Conservation (phyloP, 2,797 vertebrate species). For the Carduelis carduelis region DNA sequence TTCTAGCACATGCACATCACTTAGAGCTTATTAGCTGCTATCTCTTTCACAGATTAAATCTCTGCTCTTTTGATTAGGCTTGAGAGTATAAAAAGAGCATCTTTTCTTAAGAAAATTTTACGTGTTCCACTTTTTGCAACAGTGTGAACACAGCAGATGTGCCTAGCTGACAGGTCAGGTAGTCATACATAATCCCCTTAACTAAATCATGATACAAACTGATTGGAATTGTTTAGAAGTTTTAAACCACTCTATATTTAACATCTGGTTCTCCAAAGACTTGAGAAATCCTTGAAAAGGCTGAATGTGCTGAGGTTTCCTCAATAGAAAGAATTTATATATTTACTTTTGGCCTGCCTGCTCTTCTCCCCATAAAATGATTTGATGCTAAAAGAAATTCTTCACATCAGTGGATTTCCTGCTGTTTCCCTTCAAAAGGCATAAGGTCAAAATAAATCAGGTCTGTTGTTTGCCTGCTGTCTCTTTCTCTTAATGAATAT, state of each 20-base stretch:
- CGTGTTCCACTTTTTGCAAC: neutral
- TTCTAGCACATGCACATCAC: neutral
- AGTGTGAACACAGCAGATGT: neutral
- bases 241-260: neutral
- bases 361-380: neutral
- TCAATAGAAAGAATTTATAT: neutral
- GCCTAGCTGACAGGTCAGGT: neutral
- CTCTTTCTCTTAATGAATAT: neutral
- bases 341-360: neutral
- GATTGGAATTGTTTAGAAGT: neutral
- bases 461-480: neutral
- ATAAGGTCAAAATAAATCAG: neutral
- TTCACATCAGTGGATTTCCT: neutral
- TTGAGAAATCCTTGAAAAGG: neutral
- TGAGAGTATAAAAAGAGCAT: neutral
- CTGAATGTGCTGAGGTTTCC: neutral
- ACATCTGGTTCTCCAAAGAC: neutral
- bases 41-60: neutral
- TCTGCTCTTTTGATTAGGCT: neutral
- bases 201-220: neutral
- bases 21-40: neutral
- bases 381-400: neutral
- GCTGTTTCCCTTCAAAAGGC: neutral
- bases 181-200: neutral
- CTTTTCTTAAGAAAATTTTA: neutral